Conservation (phyloP, 2,797 vertebrate genomes). For the Falco rusticolus region DNA sequence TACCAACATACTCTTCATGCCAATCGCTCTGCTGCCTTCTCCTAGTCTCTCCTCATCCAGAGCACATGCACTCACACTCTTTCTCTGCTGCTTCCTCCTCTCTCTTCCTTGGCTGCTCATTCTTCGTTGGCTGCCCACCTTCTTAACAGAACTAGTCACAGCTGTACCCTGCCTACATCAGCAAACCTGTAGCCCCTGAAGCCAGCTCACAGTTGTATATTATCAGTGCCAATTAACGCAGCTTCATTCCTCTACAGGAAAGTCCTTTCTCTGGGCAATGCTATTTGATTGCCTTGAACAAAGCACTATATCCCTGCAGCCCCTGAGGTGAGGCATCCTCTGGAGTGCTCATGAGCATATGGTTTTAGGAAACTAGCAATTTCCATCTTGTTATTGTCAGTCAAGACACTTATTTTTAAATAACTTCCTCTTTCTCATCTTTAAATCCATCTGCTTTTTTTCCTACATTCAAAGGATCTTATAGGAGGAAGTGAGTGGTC, state of each 20-base stretch:
- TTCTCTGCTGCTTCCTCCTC: too few species aligned
- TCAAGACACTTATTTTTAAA: background rate
- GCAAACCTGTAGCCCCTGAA: too few species aligned
- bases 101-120: too few species aligned
- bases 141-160: too few species aligned
- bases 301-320: background rate
- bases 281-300: background rate
- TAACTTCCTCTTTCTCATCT: constrained; percentile 1
- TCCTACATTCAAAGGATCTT: background rate
- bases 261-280: background rate
- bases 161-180: too few species aligned
- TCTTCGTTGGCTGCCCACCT: too few species aligned
- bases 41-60: too few species aligned
- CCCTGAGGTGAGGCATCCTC: background rate
- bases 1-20: too few species aligned
- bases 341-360: background rate
- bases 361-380: background rate
- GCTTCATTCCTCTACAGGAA: background rate
- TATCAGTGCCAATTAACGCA: too few species aligned
- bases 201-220: too few species aligned
- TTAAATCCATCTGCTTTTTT: background rate
- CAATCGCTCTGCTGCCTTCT: too few species aligned
- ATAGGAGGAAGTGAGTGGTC: constrained; percentile 27
- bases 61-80: too few species aligned
- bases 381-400: background rate